A percentile compares a stretch with the other conserved stretches of the same genome.
Evolutionary conservation across 2,113 vertebrate species (phyloP).

Genomic region (Lagopus leucura): DNA sequence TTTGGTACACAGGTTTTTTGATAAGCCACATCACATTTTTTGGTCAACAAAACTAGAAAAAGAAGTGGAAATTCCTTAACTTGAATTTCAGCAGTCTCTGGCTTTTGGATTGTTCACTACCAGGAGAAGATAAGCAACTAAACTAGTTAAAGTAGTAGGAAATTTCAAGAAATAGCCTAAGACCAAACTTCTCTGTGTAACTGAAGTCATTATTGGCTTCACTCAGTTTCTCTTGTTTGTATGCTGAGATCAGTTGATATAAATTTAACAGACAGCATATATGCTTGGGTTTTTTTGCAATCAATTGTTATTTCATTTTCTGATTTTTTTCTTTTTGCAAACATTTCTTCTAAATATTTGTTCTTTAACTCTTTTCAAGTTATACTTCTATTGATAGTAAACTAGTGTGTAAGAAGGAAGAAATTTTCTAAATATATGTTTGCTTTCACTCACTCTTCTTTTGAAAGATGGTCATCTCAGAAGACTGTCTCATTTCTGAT

Average conservation of each 20-base stretch:
- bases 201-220: background rate
- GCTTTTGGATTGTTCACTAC: background rate
- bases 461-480: background rate
- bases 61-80: background rate
- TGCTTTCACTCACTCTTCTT: background rate
- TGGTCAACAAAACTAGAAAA: background rate
- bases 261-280: background rate
- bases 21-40: background rate
- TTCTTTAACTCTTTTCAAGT: background rate
- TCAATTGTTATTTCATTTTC: background rate
- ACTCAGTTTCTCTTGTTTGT: background rate
- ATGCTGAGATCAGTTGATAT: background rate
- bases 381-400: accelerated
- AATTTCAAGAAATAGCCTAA: background rate
- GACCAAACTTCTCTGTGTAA: background rate
- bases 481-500: background rate
- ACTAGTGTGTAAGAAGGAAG: background rate
- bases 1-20: background rate
- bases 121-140: background rate
- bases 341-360: background rate
- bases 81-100: background rate
- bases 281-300: background rate
- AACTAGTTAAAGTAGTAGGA: background rate
- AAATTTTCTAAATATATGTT: background rate
- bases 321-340: background rate